Evolutionary conservation across 2,797 vertebrate genomes (phyloP).

Genomic region (Melanotaenia maccullochi): DNA sequence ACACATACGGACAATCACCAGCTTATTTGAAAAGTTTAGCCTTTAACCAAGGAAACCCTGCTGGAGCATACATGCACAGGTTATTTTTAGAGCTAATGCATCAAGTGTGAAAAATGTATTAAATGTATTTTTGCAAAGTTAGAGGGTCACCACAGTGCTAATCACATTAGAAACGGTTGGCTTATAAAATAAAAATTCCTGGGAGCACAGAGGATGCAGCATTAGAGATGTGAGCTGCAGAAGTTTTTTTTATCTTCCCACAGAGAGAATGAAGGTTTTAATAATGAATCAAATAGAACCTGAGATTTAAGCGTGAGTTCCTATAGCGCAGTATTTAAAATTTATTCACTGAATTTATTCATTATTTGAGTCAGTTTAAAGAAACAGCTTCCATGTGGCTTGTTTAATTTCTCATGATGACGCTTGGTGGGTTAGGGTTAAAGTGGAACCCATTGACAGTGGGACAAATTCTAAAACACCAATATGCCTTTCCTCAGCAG

Average conservation of each 20-base stretch:
- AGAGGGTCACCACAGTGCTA: background rate
- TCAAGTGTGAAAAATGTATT: slow-evolving; percentile 13
- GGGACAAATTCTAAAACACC: background rate
- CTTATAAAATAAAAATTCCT: slow-evolving; percentile 12
- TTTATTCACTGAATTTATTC: slow-evolving; percentile 34
- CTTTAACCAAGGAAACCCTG: slow-evolving; percentile 54
- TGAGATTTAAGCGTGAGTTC: slow-evolving; percentile 27
- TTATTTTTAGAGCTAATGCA: slow-evolving; percentile 28
- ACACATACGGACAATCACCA: slow-evolving; percentile 60
- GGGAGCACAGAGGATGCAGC: background rate
- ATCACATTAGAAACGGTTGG: background rate
- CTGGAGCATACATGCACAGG: background rate
- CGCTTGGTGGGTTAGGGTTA: background rate
- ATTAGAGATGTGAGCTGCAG: slow-evolving; percentile 1
- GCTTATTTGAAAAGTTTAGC: slow-evolving; percentile 69
- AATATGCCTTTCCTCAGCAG: background rate
- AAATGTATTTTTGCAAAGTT: slow-evolving; percentile 5
- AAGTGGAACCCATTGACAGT: background rate
- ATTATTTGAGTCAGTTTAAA: slow-evolving; percentile 25
- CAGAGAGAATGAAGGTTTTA: slow-evolving; percentile 43
- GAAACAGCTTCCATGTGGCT: slow-evolving; percentile 12
- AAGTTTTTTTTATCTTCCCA: slow-evolving; percentile 26
- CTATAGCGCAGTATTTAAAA: slow-evolving; percentile 29
- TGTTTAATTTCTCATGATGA: slow-evolving; percentile 3
- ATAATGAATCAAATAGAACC: slow-evolving; percentile 56